Base-by-base conservation (phyloP, 2,888 invertebrate species). In the Synergus laeviventris region DNA sequence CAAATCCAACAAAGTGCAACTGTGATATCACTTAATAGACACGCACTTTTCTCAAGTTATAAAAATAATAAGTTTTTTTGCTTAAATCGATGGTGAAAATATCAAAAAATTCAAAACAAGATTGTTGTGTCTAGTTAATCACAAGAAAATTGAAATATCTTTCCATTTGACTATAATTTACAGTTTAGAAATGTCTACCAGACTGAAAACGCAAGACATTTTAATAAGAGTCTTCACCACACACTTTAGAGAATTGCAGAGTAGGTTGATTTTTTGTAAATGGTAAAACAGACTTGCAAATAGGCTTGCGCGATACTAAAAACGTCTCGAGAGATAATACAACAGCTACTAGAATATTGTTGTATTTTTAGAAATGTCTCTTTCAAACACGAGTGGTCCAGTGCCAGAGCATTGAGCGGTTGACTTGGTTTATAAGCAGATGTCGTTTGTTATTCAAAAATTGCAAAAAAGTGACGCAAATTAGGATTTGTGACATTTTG, bases 341-440 rank as follows among this genome's bases (percentile, higher is more conserved):
- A 45, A 31, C 9, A 24, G 9, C 45, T 24, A 70, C 31, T 70
- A 45, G 66, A 70, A 70, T 45, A 70, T 31, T 70, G 24, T n/a
- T 31, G 31, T 70, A 70, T 70, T 49, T 70, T 70, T 70, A 70
- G 70, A 70, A 70, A 12, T 31, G 38, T 31, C 38, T 62, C 36
- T 39, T 70, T 54, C 24, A 54, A 70, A 70, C 45, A 49, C 11
- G 7, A 70, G n/a, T 70, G 7, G 12, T 70, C 24, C 31, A 49
- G 31, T 70, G 70, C 70, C 70, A 70, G 49, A 54, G 45, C 14
- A 31, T 4, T n/a, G 45, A 45, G 24, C 14, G 24, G 11, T 42
- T 66, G 45, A 42, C 21, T 21, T 14, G 21, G 12, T 59, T 59
- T 14, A 11, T 21, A 21, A 59, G 9, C 66, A 66, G 24, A 66